Evolutionary conservation across 2,888 invertebrate genomes (phyloP).

Genomic region (Dynastes hyllus): DNA sequence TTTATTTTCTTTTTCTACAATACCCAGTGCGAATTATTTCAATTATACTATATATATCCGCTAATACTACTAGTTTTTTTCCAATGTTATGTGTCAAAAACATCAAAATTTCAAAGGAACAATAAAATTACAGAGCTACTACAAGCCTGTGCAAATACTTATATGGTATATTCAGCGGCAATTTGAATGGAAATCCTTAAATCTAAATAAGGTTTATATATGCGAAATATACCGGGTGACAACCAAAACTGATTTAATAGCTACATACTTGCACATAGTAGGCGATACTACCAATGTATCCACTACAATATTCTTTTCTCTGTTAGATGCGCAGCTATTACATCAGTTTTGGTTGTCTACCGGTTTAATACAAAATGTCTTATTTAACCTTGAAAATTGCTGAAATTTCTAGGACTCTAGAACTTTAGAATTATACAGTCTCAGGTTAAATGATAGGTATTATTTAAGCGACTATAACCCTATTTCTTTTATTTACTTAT

Average conservation of each 20-base stretch:
- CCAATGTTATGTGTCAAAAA: slow-evolving; percentile 6
- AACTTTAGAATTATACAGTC: background rate
- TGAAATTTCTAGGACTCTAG: slow-evolving; percentile 10
- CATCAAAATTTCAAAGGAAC: slow-evolving; percentile 34
- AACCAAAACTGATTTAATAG: no score
- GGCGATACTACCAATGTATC: no score
- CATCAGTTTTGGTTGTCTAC: no score
- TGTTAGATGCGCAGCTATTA: no score
- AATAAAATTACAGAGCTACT: slow-evolving; percentile 30
- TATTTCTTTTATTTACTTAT: slow-evolving; percentile 10
- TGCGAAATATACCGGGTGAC: no score
- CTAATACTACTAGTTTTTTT: slow-evolving; percentile 23
- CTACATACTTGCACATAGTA: no score
- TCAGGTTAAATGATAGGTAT: slow-evolving; percentile 13
- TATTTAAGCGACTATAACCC: slow-evolving; percentile 8
- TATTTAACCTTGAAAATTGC: background rate
- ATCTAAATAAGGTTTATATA: background rate
- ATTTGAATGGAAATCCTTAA: slow-evolving; percentile 9
- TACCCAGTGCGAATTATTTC: slow-evolving; percentile 31
- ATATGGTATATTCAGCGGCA: background rate
- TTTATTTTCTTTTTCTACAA: slow-evolving; percentile 27
- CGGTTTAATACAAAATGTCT: background rate
- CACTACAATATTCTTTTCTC: no score
- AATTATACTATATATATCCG: background rate
- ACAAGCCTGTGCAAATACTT: slow-evolving; percentile 29